Percentiles rank a stretch among this genome's conserved stretches.
These are phyloP conservation scores for Ammodytes marinus DNA, from an alignment of 2,113 vertebrate species.

Conservation along the genomic window DNA sequence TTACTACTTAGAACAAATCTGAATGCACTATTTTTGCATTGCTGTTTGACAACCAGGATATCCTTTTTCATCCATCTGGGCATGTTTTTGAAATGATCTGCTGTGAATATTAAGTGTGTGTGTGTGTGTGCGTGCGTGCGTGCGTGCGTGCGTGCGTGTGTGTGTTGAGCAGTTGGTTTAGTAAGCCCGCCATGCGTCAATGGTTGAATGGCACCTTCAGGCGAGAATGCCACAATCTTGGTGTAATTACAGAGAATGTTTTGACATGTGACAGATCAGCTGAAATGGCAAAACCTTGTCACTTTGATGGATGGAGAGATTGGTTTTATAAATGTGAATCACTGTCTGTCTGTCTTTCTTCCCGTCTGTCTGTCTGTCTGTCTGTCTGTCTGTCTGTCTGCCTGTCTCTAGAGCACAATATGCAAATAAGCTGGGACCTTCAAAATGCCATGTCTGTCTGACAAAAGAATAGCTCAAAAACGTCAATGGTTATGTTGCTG, in stretches of 20 bases:
- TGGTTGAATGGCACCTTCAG: conserved; percentile 27
- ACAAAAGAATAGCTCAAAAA: neutral
- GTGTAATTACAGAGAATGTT: conserved; percentile 19
- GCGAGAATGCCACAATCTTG: neutral
- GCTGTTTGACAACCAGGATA: neutral
- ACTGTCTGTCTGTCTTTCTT: conserved; percentile 20
- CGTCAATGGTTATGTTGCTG: neutral
- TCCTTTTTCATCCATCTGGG: neutral
- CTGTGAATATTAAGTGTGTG: conserved; percentile 21
- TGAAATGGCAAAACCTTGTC: neutral
- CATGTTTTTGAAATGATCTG: neutral
- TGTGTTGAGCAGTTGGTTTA: neutral
- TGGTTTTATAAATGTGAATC: neutral
- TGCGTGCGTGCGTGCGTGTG: neutral
- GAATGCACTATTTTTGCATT: neutral
- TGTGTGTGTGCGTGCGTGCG: too few species aligned
- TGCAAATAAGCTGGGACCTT: conserved; percentile 10
- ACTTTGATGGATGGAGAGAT: conserved; percentile 31
- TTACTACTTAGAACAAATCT: too few species aligned
- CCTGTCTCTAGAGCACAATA: conserved; percentile 12
- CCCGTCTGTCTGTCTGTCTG: too few species aligned
- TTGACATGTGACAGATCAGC: conserved; percentile 27
- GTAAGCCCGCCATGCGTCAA: conserved; percentile 6
- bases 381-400: neutral
- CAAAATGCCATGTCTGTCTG: conserved; percentile 6